Evolutionary conservation across 2,888 invertebrate species (phyloP), one percentile per base, ranked within the genome.

Genomic region (Clostera curtula): DNA sequence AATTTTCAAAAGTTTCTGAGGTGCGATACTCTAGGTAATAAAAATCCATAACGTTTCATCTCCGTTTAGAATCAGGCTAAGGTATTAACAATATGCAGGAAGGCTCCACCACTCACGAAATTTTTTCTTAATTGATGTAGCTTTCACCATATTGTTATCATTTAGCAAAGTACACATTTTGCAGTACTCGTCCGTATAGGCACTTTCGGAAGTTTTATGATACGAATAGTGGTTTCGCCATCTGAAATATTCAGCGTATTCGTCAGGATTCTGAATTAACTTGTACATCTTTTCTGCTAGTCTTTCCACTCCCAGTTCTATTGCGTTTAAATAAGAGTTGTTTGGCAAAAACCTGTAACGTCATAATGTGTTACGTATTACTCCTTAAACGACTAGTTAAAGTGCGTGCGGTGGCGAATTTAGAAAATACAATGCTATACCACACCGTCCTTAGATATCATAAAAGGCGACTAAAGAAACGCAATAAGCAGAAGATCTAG

Each of bases 191-290:
- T 58, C 45, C 0, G 56, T 49, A 0, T 55, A 50, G 4, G 43
- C 37, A 11, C 36, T 38, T 11, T 40, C 47, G 3, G 5, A 12
- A 22, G 35, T 12, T 25, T 29, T 21, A 21, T 55, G 44, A 32
- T 49, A 62, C 2, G 51, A 46, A 19, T 66, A 65, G 31, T 60
- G 49, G 9, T 58, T 60, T 33, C 41, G 51, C 63, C 64, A 67
- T 10, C 49, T 49, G 33, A 67, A 66, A 23, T 47, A 62, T 2
- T 45, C 34, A 5, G 39, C 29, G 36, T 66, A 67, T 19, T 42
- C 29, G 6, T 43, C 34, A 2, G 37, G 40, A 14, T 63, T 33
- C 3, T 48, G 34, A 0, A 56, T 63, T 1, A 63, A 25, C 2
- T 46, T 36, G 17, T 37, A 14, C 39, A 66, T 63, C 20, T 47